Conservation (phyloP, 2,797 vertebrate species). For the Urosaurus nigricauda region DNA sequence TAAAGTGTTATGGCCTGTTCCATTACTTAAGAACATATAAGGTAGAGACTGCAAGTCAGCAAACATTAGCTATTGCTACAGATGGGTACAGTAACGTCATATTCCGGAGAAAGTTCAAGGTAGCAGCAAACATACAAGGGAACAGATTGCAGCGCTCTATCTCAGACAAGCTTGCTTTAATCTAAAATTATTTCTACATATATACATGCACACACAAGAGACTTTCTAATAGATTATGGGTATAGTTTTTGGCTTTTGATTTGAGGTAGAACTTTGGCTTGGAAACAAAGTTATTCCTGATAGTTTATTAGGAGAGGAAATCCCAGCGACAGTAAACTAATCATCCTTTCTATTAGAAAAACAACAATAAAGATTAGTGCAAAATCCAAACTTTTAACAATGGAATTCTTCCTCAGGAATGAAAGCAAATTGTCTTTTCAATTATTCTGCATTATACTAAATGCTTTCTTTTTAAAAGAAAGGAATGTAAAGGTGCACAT, state of each 20-base stretch:
- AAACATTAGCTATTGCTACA: slow-evolving; percentile 14
- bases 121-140: background rate
- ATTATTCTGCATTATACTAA: background rate
- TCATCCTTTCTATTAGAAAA: too few species aligned
- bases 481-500: too few species aligned
- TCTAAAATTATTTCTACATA: background rate
- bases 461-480: too few species aligned
- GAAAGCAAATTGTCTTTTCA: background rate
- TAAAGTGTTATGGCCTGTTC: background rate
- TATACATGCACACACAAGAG: background rate
- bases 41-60: background rate
- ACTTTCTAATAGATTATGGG: background rate
- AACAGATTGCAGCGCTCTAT: slow-evolving; percentile 47
- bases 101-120: slow-evolving; percentile 65
- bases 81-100: slow-evolving; percentile 58
- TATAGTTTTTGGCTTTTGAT: background rate
- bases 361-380: too few species aligned
- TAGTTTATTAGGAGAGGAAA: too few species aligned
- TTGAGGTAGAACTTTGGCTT: too few species aligned
- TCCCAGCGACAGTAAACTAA: too few species aligned
- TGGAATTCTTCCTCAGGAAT: background rate
- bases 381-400: too few species aligned
- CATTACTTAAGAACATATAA: background rate
- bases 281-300: too few species aligned
- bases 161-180: background rate